Evolutionary conservation across 2,797 vertebrate species (phyloP).

Genomic region (Tiaroga cobitis): DNA sequence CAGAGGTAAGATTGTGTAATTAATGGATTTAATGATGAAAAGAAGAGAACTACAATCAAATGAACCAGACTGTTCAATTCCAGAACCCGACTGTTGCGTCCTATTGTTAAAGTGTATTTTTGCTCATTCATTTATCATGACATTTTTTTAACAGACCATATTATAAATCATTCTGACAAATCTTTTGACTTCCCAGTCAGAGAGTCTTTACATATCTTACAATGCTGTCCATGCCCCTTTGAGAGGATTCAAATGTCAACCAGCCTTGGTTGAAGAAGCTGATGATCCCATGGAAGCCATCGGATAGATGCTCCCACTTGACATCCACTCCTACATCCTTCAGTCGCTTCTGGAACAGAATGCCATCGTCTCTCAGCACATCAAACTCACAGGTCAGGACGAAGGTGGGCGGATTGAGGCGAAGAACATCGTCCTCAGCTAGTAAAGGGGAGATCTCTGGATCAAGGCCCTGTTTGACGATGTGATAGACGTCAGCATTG

Average conservation of each 20-base stretch:
- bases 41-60: neutral
- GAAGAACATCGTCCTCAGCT: constrained; percentile 76
- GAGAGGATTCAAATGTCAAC: constrained; percentile 71
- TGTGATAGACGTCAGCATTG: constrained; percentile 67
- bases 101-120: neutral
- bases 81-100: neutral
- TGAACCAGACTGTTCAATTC: neutral
- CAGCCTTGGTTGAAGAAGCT: constrained; percentile 61
- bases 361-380: constrained; percentile 82
- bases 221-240: constrained; percentile 66
- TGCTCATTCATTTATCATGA: neutral
- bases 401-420: constrained; percentile 77
- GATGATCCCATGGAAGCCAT: constrained; percentile 83
- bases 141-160: neutral
- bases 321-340: constrained; percentile 79
- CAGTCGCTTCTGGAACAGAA: constrained; percentile 84
- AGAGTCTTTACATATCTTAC: constrained; percentile 75
- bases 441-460: constrained; percentile 76
- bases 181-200: constrained; percentile 51
- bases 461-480: constrained; percentile 58
- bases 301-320: constrained; percentile 81
- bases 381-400: constrained; percentile 87
- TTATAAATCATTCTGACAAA: neutral
- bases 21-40: neutral
- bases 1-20: neutral